Percentiles rank a stretch among this genome's conserved stretches.
These are phyloP conservation scores for Drosophila teissieri DNA, from an alignment of 1,140 invertebrate species.

Conservation along the genomic window DNA sequence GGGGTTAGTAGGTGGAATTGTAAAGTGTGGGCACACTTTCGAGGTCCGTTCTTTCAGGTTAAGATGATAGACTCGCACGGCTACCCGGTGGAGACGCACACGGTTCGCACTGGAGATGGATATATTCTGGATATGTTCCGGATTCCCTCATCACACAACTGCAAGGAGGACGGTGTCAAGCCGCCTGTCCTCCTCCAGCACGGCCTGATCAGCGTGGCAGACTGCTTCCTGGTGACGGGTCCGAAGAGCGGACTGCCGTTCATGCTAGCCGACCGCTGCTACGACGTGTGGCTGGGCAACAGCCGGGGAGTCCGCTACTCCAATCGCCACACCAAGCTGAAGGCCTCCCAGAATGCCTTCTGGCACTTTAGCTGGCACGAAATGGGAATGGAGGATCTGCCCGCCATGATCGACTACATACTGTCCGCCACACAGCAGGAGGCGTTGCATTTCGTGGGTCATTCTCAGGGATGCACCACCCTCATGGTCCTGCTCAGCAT, in stretches of 20 bases:
- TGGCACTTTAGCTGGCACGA: slow-evolving; percentile 88
- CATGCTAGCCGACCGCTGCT: slow-evolving; percentile 88
- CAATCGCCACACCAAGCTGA: slow-evolving; percentile 85
- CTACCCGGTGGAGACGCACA: slow-evolving; percentile 7
- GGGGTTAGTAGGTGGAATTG: neutral
- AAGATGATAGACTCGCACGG: neutral
- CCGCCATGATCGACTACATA: slow-evolving; percentile 87
- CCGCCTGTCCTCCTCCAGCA: slow-evolving; percentile 87
- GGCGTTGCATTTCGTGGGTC: slow-evolving; percentile 85
- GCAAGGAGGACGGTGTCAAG: neutral
- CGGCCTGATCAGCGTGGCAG: slow-evolving; percentile 86
- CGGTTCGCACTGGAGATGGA: slow-evolving; percentile 84
- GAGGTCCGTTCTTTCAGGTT: neutral
- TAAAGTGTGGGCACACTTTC: too few species aligned
- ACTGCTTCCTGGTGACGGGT: slow-evolving; percentile 86
- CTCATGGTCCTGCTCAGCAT: slow-evolving; percentile 87
- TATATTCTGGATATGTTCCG: slow-evolving; percentile 64
- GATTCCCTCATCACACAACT: neutral
- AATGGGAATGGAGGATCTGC: slow-evolving; percentile 88
- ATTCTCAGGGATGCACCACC: slow-evolving; percentile 86
- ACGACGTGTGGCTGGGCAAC: slow-evolving; percentile 90
- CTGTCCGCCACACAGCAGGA: neutral
- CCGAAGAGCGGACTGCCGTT: slow-evolving; percentile 85
- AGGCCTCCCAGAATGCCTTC: slow-evolving; percentile 73
- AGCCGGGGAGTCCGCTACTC: slow-evolving; percentile 88